Conservation (phyloP, 2,888 invertebrate genomes). For the Nemapogon koenigi region DNA sequence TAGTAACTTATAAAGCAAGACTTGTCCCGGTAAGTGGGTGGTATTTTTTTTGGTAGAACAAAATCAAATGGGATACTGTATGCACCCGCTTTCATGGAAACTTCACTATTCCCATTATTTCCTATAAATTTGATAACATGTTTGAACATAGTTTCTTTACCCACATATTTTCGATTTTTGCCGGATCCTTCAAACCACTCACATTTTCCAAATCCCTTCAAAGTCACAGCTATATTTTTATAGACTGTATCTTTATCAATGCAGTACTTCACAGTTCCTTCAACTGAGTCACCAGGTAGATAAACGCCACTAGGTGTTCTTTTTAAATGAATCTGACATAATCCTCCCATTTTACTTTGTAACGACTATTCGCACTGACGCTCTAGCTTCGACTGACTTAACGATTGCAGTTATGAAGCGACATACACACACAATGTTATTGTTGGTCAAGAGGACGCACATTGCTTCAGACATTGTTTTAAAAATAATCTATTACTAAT, state of each 20-base stretch:
- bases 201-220: slow-evolving; percentile 1
- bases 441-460: too few species aligned
- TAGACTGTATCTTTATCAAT: slow-evolving; percentile 6
- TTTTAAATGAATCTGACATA: slow-evolving; percentile 2
- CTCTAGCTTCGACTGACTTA: too few species aligned
- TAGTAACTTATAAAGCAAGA: slow-evolving; percentile 2
- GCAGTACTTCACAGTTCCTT: slow-evolving; percentile 2
- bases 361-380: too few species aligned
- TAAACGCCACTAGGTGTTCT: slow-evolving; percentile 4
- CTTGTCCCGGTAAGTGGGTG: slow-evolving; percentile 1
- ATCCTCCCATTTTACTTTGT: slow-evolving; percentile 7
- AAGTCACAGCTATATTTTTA: slow-evolving; percentile 2
- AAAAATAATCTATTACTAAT: too few species aligned
- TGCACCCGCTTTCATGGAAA: neutral
- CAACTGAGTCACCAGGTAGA: slow-evolving; percentile 1
- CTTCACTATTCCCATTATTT: neutral
- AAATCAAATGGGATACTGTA: neutral
- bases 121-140: neutral
- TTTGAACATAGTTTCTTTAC: neutral
- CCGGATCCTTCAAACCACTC: slow-evolving; percentile 1
- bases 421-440: too few species aligned
- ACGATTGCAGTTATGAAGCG: too few species aligned
- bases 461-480: too few species aligned
- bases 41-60: slow-evolving; percentile 2
- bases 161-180: neutral